A percentile compares a stretch with the other conserved stretches of the same genome.
These are phyloP conservation scores for Cyphomyrus plagiostoma DNA, from an alignment of 2,113 vertebrate genomes.

Conservation along the genomic window DNA sequence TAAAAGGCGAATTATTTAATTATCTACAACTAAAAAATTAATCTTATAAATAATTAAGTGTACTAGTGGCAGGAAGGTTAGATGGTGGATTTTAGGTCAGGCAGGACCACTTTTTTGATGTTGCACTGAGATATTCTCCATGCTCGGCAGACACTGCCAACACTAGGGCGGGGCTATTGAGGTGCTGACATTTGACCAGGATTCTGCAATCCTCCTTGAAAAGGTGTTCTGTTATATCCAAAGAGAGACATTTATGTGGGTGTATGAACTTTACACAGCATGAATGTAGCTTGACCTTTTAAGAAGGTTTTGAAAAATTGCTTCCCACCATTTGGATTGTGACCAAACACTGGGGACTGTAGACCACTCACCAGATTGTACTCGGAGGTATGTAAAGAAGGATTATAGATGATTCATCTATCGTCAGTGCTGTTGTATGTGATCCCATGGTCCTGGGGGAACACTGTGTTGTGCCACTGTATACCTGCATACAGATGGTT, in stretches of 20 bases:
- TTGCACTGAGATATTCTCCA: background rate
- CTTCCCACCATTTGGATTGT: background rate
- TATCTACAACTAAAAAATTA: background rate
- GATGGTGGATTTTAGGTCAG: background rate
- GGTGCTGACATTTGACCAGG: background rate
- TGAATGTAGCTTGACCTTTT: background rate
- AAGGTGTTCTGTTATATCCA: background rate
- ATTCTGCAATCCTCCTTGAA: background rate
- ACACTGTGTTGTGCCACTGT: background rate
- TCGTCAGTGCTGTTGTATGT: background rate
- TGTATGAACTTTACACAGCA: background rate
- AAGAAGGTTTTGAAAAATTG: background rate
- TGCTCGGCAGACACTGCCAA: background rate
- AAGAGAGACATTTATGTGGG: background rate
- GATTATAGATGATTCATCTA: background rate
- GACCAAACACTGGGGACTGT: background rate
- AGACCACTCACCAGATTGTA: background rate
- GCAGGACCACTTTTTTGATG: background rate
- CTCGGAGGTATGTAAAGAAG: background rate
- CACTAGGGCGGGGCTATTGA: background rate
- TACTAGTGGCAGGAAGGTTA: background rate
- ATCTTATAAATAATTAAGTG: background rate
- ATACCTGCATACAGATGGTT: background rate
- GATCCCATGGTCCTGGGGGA: background rate
- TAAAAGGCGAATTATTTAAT: background rate